Evolutionary conservation across 2,888 invertebrate species (phyloP), one percentile per base, ranked within the genome.

Genomic region (Petrophora chlorosata): DNA sequence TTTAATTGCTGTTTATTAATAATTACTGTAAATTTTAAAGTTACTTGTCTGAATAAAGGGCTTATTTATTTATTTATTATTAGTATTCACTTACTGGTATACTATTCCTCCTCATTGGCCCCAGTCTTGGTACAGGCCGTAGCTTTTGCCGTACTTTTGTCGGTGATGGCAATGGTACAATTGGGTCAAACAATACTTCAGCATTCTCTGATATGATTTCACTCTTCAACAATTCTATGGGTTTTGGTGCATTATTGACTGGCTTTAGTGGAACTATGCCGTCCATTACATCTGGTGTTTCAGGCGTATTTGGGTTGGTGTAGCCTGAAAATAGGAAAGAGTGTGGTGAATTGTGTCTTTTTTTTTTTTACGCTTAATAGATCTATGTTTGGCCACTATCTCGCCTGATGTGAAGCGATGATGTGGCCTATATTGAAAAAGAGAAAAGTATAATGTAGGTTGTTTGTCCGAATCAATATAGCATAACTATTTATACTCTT

Each of bases 71-170:
- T n/a, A n/a, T n/a, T n/a, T n/a, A n/a, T n/a, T n/a, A n/a, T n/a
- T n/a, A n/a, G n/a, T 36, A 15, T 16, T 8, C 4, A 38, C 42
- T 56, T 58, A 92, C 91, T 69, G 91, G 92, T 23, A 93, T 79
- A 76, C 94, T 94, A 65, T 94, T 94, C 59, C 94, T 91, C 45
- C 95, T 90, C 45, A 91, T 84, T 12, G 93, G 92, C 4, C 78
- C 82, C 39, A 95, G 85, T 61, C 93, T 89, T 0, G 95, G 95
- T 3, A 92, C 92, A 2, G 95, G 94, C 25, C 93, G 91, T 22
- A 95, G 92, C 53, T 95, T 92, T 0, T 92, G 91, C 1, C 95
- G 87, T 35, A 92, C 93, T 81, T 95, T 95, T 52, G 86, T 89
- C 0, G 92, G 92, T 0, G 92, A 91, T 3, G 92, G 93, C 33